Base-by-base conservation (phyloP, 2,797 vertebrate genomes). In the Sciaenops ocellatus region DNA sequence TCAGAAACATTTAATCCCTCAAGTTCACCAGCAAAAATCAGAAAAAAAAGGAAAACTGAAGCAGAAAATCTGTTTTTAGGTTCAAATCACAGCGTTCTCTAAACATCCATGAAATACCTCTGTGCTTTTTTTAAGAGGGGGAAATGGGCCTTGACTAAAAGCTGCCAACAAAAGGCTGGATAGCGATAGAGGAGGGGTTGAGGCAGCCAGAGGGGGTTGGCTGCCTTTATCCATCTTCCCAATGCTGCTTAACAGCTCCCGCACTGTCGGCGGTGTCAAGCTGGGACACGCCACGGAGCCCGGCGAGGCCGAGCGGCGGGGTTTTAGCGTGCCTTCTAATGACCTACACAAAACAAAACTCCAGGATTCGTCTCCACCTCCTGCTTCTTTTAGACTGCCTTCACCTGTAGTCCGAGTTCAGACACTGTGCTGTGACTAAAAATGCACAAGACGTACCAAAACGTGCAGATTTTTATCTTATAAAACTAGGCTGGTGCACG, bases 81-180 rank as follows among this genome's bases (percentile, higher is more conserved):
- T 71, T 44, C 13, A 50, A 54, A 64, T n/a, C 24, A 41, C 12
- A 57, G 48, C 61, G 30, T 57, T 34, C 47, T 51, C 24, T 48
- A 46, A 78, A 72, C 38, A 55, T 65, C 76, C 2, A 1, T 72
- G 38, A 73, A 82, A 73, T 18, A 47, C 42, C 60, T 69, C 66
- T 17, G 42, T 30, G 54, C 41, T 30, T 73, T 69, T 30, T 73
- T 69, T 5, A 57, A 34, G 51, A 52, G 64, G 57, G 41, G 72
- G 50, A 80, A 79, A 60, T 34, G 38, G 28, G 65, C 44, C 64
- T 59, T 0, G 9, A 59, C 34, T 64, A 47, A 52, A 55, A 75
- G 75, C 76, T 84, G 73, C 76, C 55, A 78, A 77, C 69, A 60
- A 52, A 38, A 72, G 60, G 41, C 51, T 63, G 73, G 62, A 67